These are phyloP conservation scores for Caenorhabditis remanei DNA, from an alignment of 1,140 invertebrate species.

Conservation along the genomic window DNA sequence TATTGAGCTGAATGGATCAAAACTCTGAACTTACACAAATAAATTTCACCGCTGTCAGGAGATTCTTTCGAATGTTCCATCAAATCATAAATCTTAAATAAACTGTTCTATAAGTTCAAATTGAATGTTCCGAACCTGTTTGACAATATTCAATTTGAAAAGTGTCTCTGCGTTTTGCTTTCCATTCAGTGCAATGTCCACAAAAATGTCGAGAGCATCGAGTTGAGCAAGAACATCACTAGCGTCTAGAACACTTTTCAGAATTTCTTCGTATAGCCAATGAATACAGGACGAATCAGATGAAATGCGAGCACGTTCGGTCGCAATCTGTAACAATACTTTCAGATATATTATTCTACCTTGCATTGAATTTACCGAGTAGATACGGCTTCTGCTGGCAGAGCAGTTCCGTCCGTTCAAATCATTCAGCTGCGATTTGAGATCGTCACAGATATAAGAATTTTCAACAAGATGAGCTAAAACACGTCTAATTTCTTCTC, in stretches of 20 bases:
- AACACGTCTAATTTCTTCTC: conserved; percentile 27
- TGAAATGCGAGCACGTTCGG: conserved; percentile 1
- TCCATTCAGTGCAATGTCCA: conserved; percentile 12
- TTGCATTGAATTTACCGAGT: neutral
- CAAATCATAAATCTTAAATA: neutral
- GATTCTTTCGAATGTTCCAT: conserved; percentile 12
- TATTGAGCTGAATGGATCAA: neutral
- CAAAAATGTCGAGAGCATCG: conserved; percentile 14
- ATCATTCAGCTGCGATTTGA: neutral
- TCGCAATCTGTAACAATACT: neutral
- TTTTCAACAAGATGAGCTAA: conserved; percentile 10
- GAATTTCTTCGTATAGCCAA: conserved; percentile 5
- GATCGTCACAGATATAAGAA: neutral
- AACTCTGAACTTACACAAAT: neutral
- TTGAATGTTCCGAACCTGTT: neutral
- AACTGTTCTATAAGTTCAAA: neutral
- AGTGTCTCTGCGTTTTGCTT: conserved; percentile 10
- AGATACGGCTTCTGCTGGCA: neutral
- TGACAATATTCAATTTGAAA: neutral
- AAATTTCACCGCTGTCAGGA: conserved; percentile 13
- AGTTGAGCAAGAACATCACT: conserved; percentile 29
- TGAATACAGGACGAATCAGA: conserved; percentile 9
- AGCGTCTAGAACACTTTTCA: conserved; percentile 1
- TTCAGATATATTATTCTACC: neutral
- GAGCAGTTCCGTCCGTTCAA: neutral